These are phyloP conservation scores for Clepsis dumicolana DNA, from an alignment of 2,888 invertebrate genomes.

Conservation along the genomic window DNA sequence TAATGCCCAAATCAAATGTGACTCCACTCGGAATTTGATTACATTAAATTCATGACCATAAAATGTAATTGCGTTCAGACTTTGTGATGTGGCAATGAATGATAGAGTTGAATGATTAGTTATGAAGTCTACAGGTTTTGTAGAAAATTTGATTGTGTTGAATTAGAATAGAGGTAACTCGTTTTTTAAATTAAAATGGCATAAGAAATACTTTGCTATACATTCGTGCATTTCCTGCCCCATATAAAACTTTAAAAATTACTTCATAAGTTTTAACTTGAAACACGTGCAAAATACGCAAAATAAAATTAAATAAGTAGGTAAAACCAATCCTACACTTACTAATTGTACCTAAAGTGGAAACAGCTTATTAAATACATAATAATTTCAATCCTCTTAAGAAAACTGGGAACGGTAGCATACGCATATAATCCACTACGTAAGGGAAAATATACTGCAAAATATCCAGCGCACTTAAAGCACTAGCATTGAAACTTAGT, in stretches of 20 bases:
- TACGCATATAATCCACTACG: conserved; percentile 21
- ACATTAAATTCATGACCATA: conserved; percentile 27
- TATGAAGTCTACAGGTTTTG: not conserved
- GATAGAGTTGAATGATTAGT: conserved; percentile 19
- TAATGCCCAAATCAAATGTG: conserved; percentile 30
- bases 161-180: not conserved
- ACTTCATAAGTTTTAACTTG: no score
- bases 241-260: no score
- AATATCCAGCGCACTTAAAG: conserved; percentile 30
- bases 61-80: conserved; percentile 34
- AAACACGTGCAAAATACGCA: no score
- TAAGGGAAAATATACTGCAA: conserved; percentile 35
- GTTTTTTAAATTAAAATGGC: no score
- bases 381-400: not conserved
- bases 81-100: conserved; percentile 32
- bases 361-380: not conserved
- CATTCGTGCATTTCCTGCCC: no score
- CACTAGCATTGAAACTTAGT: conserved; percentile 40
- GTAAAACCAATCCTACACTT: not conserved
- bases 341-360: no score
- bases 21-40: conserved; percentile 30
- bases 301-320: not conserved
- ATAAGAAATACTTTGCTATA: no score
- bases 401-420: conserved; percentile 3
- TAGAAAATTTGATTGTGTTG: not conserved